phyloP scores from a whole-genome alignment of 2,113 vertebrate species.

The Struthidea cinerea region DNA sequence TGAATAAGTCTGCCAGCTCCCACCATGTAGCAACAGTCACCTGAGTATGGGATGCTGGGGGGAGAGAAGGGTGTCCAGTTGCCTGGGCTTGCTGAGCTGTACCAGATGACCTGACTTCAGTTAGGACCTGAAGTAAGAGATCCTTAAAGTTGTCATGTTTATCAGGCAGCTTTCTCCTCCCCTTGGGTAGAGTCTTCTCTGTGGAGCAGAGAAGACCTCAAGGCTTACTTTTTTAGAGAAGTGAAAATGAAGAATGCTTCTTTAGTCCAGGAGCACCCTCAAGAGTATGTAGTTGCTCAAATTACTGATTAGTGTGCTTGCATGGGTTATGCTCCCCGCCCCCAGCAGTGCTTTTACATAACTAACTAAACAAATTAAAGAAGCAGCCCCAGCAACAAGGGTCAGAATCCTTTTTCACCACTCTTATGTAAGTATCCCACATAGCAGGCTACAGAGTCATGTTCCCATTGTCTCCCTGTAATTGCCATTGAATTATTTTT shows the following conservation, averaged over 20 bases:
- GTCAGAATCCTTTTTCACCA: neutral
- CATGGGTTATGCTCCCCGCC: neutral
- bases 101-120: neutral
- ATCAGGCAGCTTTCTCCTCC: neutral
- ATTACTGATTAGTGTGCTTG: neutral
- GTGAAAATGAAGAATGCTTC: neutral
- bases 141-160: neutral
- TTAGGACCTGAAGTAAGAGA: neutral
- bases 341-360: neutral
- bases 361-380: neutral
- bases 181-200: neutral
- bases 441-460: neutral
- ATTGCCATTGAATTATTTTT: neutral
- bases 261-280: neutral
- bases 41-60: neutral
- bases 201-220: neutral
- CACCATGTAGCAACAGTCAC: neutral
- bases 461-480: neutral
- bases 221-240: neutral
- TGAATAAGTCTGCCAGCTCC: neutral
- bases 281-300: neutral
- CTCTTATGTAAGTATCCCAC: neutral
- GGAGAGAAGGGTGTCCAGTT: rapidly evolving
- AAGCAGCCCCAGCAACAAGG: neutral
- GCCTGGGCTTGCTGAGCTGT: neutral